Base-by-base conservation (phyloP, 1,140 invertebrate genomes). In the Marisa cornuarietis region DNA sequence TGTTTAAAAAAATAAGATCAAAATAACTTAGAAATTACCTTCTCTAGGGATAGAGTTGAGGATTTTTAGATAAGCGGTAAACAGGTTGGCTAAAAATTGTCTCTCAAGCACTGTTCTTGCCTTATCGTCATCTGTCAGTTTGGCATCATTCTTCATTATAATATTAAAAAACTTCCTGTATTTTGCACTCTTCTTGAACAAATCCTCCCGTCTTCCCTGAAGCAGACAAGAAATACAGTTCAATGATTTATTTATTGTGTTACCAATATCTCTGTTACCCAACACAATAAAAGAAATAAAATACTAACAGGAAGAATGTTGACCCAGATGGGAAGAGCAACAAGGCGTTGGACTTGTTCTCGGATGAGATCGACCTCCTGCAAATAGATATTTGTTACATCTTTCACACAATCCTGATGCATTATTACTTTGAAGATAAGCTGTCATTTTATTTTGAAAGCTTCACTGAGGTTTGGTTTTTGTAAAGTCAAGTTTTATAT, bases 291-390 rank as follows among this genome's bases (percentile, higher is more conserved):
- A 49, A 63, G 20, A 11, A 58, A 18, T 58, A 58, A 14, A 14
- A 58, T 16, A 91, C 92, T 91, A 90, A 94, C 95, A 92, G 93
- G 94, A 86, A 98, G 95, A 22, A 99, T 91, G 86, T 96, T 97
- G 31, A 94, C 93, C 97, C 98, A 99, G 92, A 97, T 98, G 11
- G 96, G 95, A 0, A 99, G 92, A 0, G 97, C 98, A 0, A 99
- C 96, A 31, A 99, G 92, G 82, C 95, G 93, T 89, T 98, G 97
- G 7, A 98, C 95, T 91, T 98, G 96, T 85, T 97, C 95, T 61
- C 98, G 91, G 69, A 99, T 96, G 14, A 99, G 89, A 83, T 95
- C 95, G 42, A 98, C 95, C 92, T 99, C 98, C 95, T 99, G 88
- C 76, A 85, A 86, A 78, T n/a, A 81, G 49, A 68, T 62, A 26